Evolutionary conservation across 2,113 vertebrate genomes (phyloP).

Genomic region (Megaceryle maxima): DNA sequence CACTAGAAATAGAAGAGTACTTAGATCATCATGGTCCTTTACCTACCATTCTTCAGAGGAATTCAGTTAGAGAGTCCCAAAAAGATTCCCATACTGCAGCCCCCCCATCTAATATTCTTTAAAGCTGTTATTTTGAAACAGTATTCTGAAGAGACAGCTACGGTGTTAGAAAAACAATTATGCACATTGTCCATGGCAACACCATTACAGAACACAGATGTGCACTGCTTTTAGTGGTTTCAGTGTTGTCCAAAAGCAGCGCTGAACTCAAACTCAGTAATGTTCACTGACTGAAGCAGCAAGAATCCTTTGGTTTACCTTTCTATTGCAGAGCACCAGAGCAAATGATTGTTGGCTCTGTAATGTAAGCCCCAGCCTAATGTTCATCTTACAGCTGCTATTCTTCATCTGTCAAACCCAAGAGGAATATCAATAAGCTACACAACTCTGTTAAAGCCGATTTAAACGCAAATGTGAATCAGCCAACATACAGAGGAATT

Average conservation of each 20-base stretch:
- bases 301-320: neutral
- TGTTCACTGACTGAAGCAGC: neutral
- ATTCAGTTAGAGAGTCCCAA: neutral
- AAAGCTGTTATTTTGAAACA: neutral
- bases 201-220: neutral
- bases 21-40: neutral
- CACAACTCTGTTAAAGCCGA: neutral
- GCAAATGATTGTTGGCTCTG: neutral
- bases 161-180: neutral
- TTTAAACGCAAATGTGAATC: neutral
- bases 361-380: neutral
- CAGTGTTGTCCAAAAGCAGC: neutral
- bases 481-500: neutral
- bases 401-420: slow-evolving; percentile 25
- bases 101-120: neutral
- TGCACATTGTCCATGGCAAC: neutral
- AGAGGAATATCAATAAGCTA: neutral
- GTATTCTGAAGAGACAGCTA: neutral
- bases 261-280: neutral
- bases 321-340: neutral
- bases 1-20: neutral
- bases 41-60: neutral
- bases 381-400: neutral
- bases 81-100: neutral
- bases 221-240: neutral